Conservation (phyloP, 2,888 invertebrate genomes). For the Apoda limacodes region DNA sequence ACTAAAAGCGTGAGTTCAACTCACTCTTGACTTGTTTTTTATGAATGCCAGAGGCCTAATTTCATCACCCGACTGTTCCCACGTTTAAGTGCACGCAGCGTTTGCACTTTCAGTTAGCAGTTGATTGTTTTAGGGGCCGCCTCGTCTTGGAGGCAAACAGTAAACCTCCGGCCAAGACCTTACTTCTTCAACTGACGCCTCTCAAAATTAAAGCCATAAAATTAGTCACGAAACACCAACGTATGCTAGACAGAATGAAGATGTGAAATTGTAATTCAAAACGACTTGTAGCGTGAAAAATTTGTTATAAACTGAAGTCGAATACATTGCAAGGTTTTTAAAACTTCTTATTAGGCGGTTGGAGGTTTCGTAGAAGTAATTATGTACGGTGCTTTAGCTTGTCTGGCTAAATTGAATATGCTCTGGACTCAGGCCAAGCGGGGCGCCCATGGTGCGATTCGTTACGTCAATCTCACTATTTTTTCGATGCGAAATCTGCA, state of each 20-base stretch:
- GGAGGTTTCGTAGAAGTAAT: constrained; percentile 58
- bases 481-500: constrained; percentile 59
- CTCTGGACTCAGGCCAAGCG: constrained; percentile 36
- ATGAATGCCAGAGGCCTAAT: constrained; percentile 49
- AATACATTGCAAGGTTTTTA: constrained; percentile 43
- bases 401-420: constrained; percentile 42
- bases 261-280: constrained; percentile 21
- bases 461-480: constrained; percentile 63
- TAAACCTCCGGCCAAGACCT: constrained; percentile 37
- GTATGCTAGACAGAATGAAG: too few relatives aligned
- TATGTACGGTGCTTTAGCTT: constrained; percentile 58
- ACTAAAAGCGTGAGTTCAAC: too few relatives aligned
- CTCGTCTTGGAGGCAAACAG: constrained; percentile 56
- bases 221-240: too few relatives aligned
- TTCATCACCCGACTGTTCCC: constrained; percentile 61
- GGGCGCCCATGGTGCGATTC: constrained; percentile 55
- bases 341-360: constrained; percentile 55
- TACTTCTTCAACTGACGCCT: constrained; percentile 15
- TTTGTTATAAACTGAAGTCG: constrained; percentile 30
- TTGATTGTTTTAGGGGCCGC: constrained; percentile 68
- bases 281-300: constrained; percentile 35
- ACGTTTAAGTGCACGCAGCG: constrained; percentile 62
- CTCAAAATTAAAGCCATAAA: constrained; percentile 4
- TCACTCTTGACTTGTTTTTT: constrained; percentile 34
- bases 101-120: constrained; percentile 64